Evolutionary conservation across 1,140 invertebrate species (phyloP).

Genomic region (Zaprionus kolodkinae): DNA sequence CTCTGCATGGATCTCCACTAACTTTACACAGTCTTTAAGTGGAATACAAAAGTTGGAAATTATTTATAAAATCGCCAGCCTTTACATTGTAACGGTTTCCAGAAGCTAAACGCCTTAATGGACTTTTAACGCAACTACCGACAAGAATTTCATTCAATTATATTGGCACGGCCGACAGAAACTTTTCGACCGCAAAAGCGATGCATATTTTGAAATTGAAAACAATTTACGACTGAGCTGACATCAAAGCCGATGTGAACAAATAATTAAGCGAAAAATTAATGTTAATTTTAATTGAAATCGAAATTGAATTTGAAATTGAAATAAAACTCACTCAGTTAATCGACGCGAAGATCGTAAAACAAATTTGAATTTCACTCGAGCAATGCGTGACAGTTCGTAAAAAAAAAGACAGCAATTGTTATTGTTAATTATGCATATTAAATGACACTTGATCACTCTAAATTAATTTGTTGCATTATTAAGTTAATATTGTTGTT

Average conservation of each 20-base stretch:
- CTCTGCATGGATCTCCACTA: too few species aligned
- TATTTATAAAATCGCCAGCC: neutral
- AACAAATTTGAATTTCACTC: constrained; percentile 34
- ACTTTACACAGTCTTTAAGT: too few species aligned
- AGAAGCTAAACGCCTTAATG: constrained; percentile 14
- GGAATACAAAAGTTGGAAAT: too few species aligned
- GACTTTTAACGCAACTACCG: neutral
- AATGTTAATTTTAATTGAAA: constrained; percentile 21
- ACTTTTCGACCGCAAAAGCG: constrained; percentile 24
- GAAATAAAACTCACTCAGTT: constrained; percentile 33
- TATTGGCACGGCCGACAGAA: constrained; percentile 1
- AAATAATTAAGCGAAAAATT: neutral
- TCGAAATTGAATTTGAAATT: constrained; percentile 26
- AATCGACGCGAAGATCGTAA: constrained; percentile 3
- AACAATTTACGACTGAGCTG: constrained; percentile 2
- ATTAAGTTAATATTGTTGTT: constrained; percentile 4
- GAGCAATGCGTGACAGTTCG: constrained; percentile 29
- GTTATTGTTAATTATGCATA: constrained; percentile 33
- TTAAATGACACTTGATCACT: constrained; percentile 27
- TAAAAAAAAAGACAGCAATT: neutral
- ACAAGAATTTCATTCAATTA: constrained; percentile 20
- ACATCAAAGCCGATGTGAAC: constrained; percentile 11
- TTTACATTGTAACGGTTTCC: neutral
- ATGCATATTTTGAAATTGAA: constrained; percentile 10
- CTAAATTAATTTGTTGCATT: constrained; percentile 20